Evolutionary conservation across 1,140 invertebrate genomes (phyloP), one percentile per base, ranked within the genome.

Genomic region (Nymphalis io): DNA sequence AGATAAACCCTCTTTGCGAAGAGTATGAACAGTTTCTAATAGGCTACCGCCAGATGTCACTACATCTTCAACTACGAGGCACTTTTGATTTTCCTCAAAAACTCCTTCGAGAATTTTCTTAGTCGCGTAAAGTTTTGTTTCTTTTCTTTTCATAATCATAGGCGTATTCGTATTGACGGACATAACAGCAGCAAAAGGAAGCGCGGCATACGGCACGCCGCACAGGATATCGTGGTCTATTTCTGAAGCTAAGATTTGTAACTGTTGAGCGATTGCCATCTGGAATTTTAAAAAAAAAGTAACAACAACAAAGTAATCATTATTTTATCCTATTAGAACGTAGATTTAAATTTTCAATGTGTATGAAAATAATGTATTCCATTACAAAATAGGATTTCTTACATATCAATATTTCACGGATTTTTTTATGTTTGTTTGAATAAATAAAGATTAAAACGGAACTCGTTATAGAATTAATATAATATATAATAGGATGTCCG

Each of bases 131-230:
- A 94, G 92, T 92, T 99, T 99, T 0, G 95, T 94, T 93, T 99
- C 98, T 86, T 96, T 97, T 84, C 96, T 92, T 72, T 96, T 94
- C 76, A 99, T 96, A 44, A 99, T 89, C 98, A 99, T 98, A 0
- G 98, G 98, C 11, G 95, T 94, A 53, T 94, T 83, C 5, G 94
- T 93, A 69, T 96, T 94, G 16, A 94, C 83, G 0, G 96, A 96
- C 40, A 98, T 95, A 40, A 98, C 92, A 4, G 97, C 97, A 0
- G 98, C 97, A 59, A 99, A 94, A 0, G 98, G 98, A 3, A 99
- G 87, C 0, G 98, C 99, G 15, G 98, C 98, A 82, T 99, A 99
- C 0, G 99, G 98, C 0, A 99, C 98, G 11, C 98, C 98, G 92
- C 98, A 99, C 23, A 99, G 89, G 68, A 96, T 93, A 75, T 96